These are phyloP conservation scores for Tachina fera DNA, from an alignment of 2,888 invertebrate species.

Conservation along the genomic window DNA sequence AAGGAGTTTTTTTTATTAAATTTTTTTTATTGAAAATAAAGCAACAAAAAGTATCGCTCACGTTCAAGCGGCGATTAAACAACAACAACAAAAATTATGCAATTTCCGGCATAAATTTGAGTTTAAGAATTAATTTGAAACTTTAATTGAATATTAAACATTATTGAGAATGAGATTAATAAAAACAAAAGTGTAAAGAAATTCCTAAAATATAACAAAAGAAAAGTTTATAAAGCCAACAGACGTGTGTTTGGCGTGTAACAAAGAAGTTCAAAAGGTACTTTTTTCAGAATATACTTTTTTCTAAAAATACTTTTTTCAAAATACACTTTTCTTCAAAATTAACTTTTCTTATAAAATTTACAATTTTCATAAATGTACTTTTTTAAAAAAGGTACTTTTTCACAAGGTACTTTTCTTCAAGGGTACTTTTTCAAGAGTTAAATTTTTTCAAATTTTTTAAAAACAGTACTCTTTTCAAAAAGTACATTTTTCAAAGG, in stretches of 20 bases:
- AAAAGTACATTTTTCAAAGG: neutral
- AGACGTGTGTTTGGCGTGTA: neutral
- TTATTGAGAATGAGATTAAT: neutral
- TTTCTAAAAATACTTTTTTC: neutral
- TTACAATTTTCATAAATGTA: too few species aligned
- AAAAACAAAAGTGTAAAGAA: neutral
- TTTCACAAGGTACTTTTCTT: neutral
- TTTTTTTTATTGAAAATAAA: neutral
- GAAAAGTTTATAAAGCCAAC: neutral
- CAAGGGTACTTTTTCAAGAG: neutral
- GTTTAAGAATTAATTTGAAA: neutral
- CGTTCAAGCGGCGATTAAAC: neutral
- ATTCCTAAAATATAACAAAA: neutral
- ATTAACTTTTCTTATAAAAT: neutral
- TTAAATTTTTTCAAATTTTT: too few species aligned
- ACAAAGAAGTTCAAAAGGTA: neutral
- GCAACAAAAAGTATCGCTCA: conserved; percentile 13
- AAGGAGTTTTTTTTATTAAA: conserved; percentile 4
- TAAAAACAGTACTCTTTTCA: neutral
- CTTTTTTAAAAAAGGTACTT: neutral
- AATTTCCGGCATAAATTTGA: conserved; percentile 53
- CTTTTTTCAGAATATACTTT: neutral
- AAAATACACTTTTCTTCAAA: neutral
- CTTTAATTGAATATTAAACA: conserved; percentile 39
- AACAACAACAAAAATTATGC: conserved; percentile 50